Evolutionary conservation across 2,888 invertebrate genomes (phyloP).

Genomic region (Labia minor): DNA sequence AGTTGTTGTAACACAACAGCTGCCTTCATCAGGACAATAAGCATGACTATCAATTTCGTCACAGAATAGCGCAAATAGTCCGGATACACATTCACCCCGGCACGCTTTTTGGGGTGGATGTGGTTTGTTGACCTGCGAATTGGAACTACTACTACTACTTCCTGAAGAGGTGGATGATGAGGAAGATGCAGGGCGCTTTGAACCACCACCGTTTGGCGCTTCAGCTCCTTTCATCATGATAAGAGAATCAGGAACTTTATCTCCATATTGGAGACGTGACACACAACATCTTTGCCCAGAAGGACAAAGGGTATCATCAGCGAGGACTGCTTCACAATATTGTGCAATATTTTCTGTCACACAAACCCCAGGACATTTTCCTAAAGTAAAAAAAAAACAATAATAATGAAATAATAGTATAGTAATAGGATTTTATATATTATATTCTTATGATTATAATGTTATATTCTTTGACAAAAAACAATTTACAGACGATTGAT

Average conservation of each 20-base stretch:
- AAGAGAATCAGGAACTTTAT: slow-evolving; percentile 55
- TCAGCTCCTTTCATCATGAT: slow-evolving; percentile 54
- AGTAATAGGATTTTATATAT: too few species aligned
- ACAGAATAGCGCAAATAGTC: slow-evolving; percentile 72
- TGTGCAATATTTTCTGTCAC: slow-evolving; percentile 69
- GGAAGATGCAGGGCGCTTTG: slow-evolving; percentile 17
- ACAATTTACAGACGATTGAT: too few species aligned
- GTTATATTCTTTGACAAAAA: too few species aligned
- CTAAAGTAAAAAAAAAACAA: too few species aligned
- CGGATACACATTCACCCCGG: slow-evolving; percentile 73
- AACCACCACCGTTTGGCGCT: slow-evolving; percentile 27
- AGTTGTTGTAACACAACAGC: slow-evolving; percentile 62
- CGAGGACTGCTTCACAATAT: slow-evolving; percentile 77
- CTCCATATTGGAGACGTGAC: slow-evolving; percentile 58
- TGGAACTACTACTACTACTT: too few species aligned
- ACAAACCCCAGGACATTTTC: slow-evolving; percentile 65
- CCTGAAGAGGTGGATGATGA: slow-evolving; percentile 31
- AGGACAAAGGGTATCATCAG: slow-evolving; percentile 60
- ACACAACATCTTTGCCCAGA: slow-evolving; percentile 71
- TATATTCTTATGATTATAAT: too few species aligned
- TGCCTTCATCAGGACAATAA: slow-evolving; percentile 60
- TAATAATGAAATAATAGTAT: too few species aligned
- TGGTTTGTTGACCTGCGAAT: background rate
- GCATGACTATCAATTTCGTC: slow-evolving; percentile 74
- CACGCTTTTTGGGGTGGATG: slow-evolving; percentile 47